These are phyloP conservation scores for Acrocephalus kingi DNA, from an alignment of 2,113 vertebrate genomes.

Conservation along the genomic window DNA sequence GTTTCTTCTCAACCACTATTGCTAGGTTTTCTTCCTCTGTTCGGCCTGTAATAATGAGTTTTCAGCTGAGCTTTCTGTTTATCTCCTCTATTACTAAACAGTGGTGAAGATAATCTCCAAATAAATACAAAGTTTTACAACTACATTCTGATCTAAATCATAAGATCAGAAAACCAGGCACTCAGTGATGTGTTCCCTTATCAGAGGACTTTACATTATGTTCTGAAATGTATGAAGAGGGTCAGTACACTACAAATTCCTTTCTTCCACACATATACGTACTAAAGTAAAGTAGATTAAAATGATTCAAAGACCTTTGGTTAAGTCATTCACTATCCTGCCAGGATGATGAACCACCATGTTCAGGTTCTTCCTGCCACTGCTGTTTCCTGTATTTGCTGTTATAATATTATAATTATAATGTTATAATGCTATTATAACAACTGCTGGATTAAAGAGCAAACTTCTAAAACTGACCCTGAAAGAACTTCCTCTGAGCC, in stretches of 20 bases:
- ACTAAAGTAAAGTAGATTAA: neutral
- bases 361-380: neutral
- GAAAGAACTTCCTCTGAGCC: neutral
- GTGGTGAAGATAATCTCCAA: neutral
- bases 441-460: neutral
- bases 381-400: neutral
- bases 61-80: neutral
- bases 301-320: neutral
- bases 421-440: neutral
- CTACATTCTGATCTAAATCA: neutral
- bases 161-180: neutral
- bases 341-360: neutral
- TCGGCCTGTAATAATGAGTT: neutral
- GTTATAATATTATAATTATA: neutral
- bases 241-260: neutral
- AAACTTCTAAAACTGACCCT: neutral
- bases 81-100: neutral
- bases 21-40: neutral
- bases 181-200: neutral
- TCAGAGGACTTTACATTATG: neutral
- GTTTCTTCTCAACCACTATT: neutral
- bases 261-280: rapidly evolving
- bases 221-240: neutral
- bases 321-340: neutral
- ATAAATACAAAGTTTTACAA: neutral